A percentile compares a stretch with the other conserved stretches of the same genome.
These are phyloP conservation scores for Drosophila ogumai DNA, from an alignment of 1,140 invertebrate genomes.

Conservation along the genomic window DNA sequence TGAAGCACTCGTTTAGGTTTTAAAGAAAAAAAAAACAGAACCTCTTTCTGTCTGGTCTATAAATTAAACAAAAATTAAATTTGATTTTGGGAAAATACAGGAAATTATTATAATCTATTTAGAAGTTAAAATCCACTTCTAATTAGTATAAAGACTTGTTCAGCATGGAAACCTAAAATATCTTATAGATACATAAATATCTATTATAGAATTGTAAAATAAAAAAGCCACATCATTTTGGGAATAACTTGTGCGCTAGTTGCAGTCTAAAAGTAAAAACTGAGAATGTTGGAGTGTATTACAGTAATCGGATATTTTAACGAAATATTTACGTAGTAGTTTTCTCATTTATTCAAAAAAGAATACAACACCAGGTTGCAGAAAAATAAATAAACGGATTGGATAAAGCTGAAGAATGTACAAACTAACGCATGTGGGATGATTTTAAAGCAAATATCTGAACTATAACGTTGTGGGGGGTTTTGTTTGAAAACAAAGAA, in stretches of 20 bases:
- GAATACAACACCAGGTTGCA: not conserved
- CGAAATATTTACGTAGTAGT: not conserved
- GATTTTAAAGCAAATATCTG: not conserved
- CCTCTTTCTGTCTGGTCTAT: too few species aligned
- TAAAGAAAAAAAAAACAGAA: too few species aligned
- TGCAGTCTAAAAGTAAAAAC: too few species aligned
- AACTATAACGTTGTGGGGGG: not conserved
- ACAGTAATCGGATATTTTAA: too few species aligned
- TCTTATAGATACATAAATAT: not conserved
- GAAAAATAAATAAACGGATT: not conserved
- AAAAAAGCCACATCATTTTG: not conserved
- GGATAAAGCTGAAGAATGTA: not conserved
- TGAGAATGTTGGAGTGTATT: too few species aligned
- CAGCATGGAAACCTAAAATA: not conserved
- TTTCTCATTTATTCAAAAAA: too few species aligned
- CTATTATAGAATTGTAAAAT: not conserved
- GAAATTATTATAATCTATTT: too few species aligned
- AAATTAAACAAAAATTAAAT: too few species aligned
- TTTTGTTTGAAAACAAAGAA: not conserved
- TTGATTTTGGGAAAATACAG: too few species aligned
- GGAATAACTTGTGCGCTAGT: too few species aligned
- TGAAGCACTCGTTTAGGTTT: not conserved
- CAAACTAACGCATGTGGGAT: not conserved
- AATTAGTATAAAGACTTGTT: not conserved
- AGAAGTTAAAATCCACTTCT: not conserved